Percentiles rank a stretch among this genome's conserved stretches.
Conservation (phyloP, 2,888 invertebrate genomes). For the Spisula subtruncata region DNA sequence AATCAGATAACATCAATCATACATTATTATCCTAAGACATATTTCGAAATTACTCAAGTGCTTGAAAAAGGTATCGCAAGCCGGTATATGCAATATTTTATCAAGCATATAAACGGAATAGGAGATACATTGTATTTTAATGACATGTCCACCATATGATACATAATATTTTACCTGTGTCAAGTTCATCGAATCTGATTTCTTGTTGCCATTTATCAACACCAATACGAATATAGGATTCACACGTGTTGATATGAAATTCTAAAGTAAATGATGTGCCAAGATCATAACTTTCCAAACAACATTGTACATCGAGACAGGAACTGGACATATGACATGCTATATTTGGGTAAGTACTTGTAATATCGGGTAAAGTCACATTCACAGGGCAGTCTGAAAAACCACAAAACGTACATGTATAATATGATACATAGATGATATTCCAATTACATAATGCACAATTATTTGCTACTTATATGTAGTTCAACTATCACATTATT, state of each 20-base stretch:
- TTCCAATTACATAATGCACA: too few relatives aligned
- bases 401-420: background rate
- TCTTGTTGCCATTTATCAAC: background rate
- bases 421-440: too few relatives aligned
- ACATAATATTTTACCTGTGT: background rate
- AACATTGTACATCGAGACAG: conserved; percentile 1
- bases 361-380: background rate
- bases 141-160: too few relatives aligned
- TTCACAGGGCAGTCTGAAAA: conserved; percentile 15
- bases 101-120: too few relatives aligned
- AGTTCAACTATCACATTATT: too few relatives aligned
- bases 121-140: too few relatives aligned
- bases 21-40: too few relatives aligned
- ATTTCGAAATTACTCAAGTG: too few relatives aligned
- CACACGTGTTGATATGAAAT: background rate
- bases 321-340: background rate
- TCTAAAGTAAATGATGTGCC: background rate
- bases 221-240: background rate
- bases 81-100: too few relatives aligned
- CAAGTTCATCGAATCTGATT: background rate
- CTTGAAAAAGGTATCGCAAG: too few relatives aligned
- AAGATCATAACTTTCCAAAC: conserved; percentile 6
- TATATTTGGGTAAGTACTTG: background rate
- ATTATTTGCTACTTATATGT: too few relatives aligned
- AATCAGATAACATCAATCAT: too few relatives aligned